Percentiles rank a stretch among this genome's conserved stretches.
Conservation (phyloP, 2,888 invertebrate genomes). For the Rhagophthalmus giganteus region DNA sequence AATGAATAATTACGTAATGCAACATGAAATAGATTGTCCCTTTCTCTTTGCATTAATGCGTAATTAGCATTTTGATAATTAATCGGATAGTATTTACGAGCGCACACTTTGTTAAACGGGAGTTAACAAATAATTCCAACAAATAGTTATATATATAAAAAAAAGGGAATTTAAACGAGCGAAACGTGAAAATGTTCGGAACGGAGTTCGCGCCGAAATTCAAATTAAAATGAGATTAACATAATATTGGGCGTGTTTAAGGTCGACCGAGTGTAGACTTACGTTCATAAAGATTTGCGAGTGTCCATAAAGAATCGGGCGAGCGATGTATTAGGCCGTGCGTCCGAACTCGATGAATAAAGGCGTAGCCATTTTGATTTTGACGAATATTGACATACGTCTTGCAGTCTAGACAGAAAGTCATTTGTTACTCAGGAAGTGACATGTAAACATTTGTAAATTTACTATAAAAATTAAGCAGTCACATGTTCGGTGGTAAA, state of each 20-base stretch:
- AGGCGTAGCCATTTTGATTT: conserved; percentile 73
- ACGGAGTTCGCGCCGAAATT: conserved; percentile 29
- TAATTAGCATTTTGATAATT: too few relatives aligned
- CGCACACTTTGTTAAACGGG: conserved; percentile 27
- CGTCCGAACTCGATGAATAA: conserved; percentile 47
- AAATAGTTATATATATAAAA: too few relatives aligned
- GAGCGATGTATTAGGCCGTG: conserved; percentile 21
- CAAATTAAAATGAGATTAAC: conserved; percentile 31
- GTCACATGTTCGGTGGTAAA: conserved; percentile 48
- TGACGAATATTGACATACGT: conserved; percentile 75
- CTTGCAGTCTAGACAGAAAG: conserved; percentile 58
- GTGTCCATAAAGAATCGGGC: conserved; percentile 5
- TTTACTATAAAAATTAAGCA: conserved; percentile 29
- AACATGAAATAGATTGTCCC: too few relatives aligned
- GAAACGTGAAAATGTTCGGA: too few relatives aligned
- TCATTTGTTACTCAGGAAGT: conserved; percentile 57
- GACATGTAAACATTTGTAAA: conserved; percentile 56
- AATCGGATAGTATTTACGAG: too few relatives aligned
- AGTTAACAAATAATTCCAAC: conserved; percentile 66
- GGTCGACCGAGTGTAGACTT: conserved; percentile 34
- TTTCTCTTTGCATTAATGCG: too few relatives aligned
- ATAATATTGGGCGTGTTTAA: conserved; percentile 49
- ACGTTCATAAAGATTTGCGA: conserved; percentile 20
- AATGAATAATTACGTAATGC: too few relatives aligned
- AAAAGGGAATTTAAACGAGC: too few relatives aligned